Percentiles rank a stretch among this genome's conserved stretches.
These are phyloP conservation scores for Odontomachus brunneus DNA, from an alignment of 1,140 invertebrate species.

Conservation along the genomic window DNA sequence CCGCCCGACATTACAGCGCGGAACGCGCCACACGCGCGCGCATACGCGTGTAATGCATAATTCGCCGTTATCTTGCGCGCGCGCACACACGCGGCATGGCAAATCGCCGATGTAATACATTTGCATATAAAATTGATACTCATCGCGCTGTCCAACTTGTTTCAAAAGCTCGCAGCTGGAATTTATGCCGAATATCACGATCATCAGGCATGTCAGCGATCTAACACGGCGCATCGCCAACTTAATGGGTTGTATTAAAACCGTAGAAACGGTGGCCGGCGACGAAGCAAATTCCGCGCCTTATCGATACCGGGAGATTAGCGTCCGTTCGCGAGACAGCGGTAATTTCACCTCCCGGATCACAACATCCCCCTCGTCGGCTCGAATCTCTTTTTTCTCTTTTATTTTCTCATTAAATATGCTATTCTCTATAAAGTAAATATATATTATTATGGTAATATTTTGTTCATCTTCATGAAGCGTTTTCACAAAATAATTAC, in stretches of 20 bases:
- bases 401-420: no score
- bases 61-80: neutral
- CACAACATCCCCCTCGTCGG: no score
- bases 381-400: no score
- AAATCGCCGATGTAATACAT: neutral
- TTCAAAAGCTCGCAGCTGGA: neutral
- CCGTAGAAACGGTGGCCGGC: neutral
- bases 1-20: neutral
- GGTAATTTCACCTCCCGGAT: no score
- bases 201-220: neutral
- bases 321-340: no score
- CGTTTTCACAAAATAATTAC: no score
- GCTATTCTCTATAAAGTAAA: no score
- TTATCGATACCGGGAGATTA: no score
- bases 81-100: neutral
- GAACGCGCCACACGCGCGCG: neutral
- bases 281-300: no score
- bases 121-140: constrained; percentile 11
- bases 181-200: neutral
- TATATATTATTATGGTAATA: no score
- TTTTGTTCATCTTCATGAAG: no score
- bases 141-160: neutral
- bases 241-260: neutral
- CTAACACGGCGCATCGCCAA: neutral
- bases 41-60: neutral